phyloP scores from a whole-genome alignment of 2,113 vertebrate genomes.

The Mormyrus iriodes region DNA sequence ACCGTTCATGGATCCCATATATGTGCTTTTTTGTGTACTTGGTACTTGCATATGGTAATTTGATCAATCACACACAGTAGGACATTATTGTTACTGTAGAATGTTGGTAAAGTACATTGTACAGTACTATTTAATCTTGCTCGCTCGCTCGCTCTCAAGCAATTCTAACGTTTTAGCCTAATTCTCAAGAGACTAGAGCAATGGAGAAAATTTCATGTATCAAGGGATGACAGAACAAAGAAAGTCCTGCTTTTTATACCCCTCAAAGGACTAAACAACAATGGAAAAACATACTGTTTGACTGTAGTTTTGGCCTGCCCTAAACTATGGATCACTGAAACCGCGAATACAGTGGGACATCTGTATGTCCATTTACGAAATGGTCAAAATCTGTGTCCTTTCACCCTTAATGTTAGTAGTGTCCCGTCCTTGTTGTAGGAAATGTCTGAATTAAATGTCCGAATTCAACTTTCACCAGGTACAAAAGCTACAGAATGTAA shows the following conservation, averaged over 20 bases:
- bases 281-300: background rate
- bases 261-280: background rate
- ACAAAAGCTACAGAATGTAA: conserved; percentile 88
- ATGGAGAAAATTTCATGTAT: background rate
- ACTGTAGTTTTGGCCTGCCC: too few species aligned
- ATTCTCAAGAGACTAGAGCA: background rate
- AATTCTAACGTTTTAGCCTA: background rate
- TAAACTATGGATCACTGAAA: too few species aligned
- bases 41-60: background rate
- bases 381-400: background rate
- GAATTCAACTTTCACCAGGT: conserved; percentile 58
- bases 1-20: background rate
- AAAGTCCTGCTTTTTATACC: background rate
- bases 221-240: background rate
- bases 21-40: background rate
- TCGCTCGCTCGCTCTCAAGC: background rate
- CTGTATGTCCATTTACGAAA: background rate
- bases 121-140: background rate
- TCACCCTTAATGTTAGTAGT: background rate
- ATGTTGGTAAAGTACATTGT: background rate
- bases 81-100: too few species aligned
- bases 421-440: background rate
- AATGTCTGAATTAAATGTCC: background rate
- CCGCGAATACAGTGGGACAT: background rate
- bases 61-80: background rate